phyloP scores from a whole-genome alignment of 2,797 vertebrate species.

The Micrastur ruficollis region DNA sequence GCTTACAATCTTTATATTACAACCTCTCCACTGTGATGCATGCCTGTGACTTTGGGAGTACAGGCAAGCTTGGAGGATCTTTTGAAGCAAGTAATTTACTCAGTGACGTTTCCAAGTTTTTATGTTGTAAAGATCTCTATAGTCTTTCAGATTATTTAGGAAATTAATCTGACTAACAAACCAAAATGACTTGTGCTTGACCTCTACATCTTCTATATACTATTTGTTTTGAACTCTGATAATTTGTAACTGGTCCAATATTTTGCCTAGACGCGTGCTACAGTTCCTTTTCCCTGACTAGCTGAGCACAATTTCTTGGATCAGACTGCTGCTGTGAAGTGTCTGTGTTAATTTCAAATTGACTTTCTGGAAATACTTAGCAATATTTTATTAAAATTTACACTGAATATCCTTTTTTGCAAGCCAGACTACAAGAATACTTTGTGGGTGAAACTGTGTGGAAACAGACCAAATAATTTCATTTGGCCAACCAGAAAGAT shows the following conservation, averaged over 20 bases:
- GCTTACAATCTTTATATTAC: neutral
- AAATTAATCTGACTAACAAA: neutral
- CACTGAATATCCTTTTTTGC: neutral
- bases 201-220: neutral
- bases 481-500: neutral
- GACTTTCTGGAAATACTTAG: constrained; percentile 18
- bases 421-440: neutral
- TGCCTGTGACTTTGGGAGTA: neutral
- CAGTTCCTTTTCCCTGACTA: neutral
- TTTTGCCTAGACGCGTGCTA: neutral
- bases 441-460: neutral
- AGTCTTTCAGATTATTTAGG: neutral
- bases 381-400: constrained; percentile 15
- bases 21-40: neutral
- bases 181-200: neutral
- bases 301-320: neutral
- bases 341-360: neutral
- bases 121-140: neutral
- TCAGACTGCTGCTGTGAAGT: neutral
- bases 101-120: neutral
- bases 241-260: neutral
- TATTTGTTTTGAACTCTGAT: neutral
- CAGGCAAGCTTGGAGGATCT: neutral
- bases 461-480: neutral
- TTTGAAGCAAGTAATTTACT: neutral